These are phyloP conservation scores for Siniperca knerii DNA, from an alignment of 2,113 vertebrate genomes.

Conservation along the genomic window DNA sequence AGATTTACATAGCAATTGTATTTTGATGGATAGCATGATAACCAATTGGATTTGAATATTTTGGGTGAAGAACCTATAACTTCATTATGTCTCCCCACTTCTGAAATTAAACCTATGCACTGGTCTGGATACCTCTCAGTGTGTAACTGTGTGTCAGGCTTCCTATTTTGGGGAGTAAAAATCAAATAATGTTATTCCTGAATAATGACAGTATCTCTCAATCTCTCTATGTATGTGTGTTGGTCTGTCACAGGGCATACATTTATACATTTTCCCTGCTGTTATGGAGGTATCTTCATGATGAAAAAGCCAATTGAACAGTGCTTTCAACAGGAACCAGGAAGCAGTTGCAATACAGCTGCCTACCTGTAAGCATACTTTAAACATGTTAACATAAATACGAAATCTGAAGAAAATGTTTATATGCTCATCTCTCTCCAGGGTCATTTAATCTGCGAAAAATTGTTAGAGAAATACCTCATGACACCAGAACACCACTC, in stretches of 20 bases:
- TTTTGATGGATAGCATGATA: too few species aligned
- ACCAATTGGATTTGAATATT: too few species aligned
- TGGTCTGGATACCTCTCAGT: neutral
- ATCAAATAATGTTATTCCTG: neutral
- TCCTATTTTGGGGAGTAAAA: neutral
- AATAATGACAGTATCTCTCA: neutral
- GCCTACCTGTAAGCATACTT: neutral
- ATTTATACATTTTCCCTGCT: accelerated
- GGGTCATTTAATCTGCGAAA: neutral
- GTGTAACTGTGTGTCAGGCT: neutral
- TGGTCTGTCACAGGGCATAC: neutral
- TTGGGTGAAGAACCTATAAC: too few species aligned
- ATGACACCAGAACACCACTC: neutral
- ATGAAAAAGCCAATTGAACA: accelerated
- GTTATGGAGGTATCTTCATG: accelerated
- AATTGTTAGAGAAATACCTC: neutral
- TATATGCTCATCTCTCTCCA: neutral
- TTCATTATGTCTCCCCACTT: too few species aligned
- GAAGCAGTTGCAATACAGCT: accelerated
- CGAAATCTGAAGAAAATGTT: too few species aligned
- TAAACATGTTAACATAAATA: neutral
- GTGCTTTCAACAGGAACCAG: neutral
- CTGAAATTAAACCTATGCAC: too few species aligned
- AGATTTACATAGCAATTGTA: too few species aligned
- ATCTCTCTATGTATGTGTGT: neutral